phyloP scores from a whole-genome alignment of 2,888 invertebrate species.

The Macrophya alboannulata region DNA sequence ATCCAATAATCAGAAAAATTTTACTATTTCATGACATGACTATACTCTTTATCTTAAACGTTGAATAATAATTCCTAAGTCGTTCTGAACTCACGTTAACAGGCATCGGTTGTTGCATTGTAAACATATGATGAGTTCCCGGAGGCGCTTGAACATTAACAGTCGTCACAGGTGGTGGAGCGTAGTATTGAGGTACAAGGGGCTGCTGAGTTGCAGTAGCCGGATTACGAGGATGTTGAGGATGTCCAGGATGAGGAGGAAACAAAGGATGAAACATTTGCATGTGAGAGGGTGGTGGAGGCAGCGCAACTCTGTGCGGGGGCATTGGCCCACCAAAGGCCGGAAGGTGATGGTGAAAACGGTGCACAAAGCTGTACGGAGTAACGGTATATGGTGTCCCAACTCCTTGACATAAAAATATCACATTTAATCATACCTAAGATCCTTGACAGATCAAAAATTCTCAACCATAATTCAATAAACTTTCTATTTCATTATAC shows the following conservation, averaged over 20 bases:
- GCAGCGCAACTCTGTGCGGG: constrained; percentile 80
- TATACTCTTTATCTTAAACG: neutral
- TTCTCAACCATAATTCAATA: neutral
- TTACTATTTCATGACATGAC: neutral
- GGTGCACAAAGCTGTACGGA: constrained; percentile 89
- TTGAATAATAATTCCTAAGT: neutral
- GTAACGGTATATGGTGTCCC: constrained; percentile 83
- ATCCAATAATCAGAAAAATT: neutral
- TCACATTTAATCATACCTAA: constrained; percentile 76
- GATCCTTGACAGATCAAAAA: neutral
- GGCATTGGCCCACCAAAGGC: constrained; percentile 82
- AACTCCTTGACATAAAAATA: constrained; percentile 72
- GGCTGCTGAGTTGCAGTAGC: constrained; percentile 82
- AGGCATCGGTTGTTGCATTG: constrained; percentile 77
- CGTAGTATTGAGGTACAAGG: constrained; percentile 80
- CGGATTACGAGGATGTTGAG: constrained; percentile 74
- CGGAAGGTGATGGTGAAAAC: constrained; percentile 82
- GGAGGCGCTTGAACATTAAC: constrained; percentile 76
- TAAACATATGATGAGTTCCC: constrained; percentile 77
- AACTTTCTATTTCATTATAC: constrained; percentile 69
- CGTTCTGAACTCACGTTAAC: constrained; percentile 70
- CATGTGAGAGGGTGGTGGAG: constrained; percentile 81
- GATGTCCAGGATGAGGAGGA: constrained; percentile 78
- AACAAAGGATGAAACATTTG: constrained; percentile 81
- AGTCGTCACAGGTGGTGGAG: constrained; percentile 74